Evolutionary conservation across 2,888 invertebrate species (phyloP).

Genomic region (Epistrophe grossulariae): DNA sequence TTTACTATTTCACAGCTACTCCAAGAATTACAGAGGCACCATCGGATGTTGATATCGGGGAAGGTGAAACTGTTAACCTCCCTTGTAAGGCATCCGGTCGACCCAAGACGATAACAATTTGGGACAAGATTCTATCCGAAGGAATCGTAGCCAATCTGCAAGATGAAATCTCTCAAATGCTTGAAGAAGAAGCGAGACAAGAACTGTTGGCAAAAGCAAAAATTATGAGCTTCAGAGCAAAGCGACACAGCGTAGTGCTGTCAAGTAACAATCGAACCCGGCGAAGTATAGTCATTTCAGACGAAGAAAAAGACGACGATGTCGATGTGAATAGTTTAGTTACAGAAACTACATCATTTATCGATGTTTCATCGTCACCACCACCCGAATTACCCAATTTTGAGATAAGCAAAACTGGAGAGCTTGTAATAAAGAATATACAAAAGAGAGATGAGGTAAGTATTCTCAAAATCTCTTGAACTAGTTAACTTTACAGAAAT

Average conservation of each 20-base stretch:
- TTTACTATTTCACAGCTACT: slow-evolving; percentile 68
- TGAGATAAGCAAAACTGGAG: slow-evolving; percentile 77
- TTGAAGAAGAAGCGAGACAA: slow-evolving; percentile 82
- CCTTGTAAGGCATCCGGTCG: slow-evolving; percentile 78
- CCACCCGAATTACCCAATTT: slow-evolving; percentile 76
- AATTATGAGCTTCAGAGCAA: slow-evolving; percentile 78
- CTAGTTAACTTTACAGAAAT: neutral
- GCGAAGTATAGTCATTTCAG: slow-evolving; percentile 69
- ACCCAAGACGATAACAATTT: slow-evolving; percentile 76
- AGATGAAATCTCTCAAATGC: slow-evolving; percentile 77
- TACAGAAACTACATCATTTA: slow-evolving; percentile 69
- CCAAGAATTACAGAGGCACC: slow-evolving; percentile 78
- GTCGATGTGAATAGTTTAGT: slow-evolving; percentile 66
- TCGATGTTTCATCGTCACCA: slow-evolving; percentile 63
- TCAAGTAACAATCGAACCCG: slow-evolving; percentile 53
- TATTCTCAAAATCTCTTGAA: neutral
- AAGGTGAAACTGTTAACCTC: slow-evolving; percentile 77
- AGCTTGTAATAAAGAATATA: slow-evolving; percentile 77
- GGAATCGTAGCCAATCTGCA: slow-evolving; percentile 69
- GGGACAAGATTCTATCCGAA: slow-evolving; percentile 76
- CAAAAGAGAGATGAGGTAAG: slow-evolving; percentile 77
- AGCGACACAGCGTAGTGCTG: slow-evolving; percentile 54
- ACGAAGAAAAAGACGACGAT: slow-evolving; percentile 73
- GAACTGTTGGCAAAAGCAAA: slow-evolving; percentile 77
- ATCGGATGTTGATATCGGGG: slow-evolving; percentile 77